These are phyloP conservation scores for Psittacara wagleri DNA, from an alignment of 2,113 vertebrate genomes.

Conservation along the genomic window DNA sequence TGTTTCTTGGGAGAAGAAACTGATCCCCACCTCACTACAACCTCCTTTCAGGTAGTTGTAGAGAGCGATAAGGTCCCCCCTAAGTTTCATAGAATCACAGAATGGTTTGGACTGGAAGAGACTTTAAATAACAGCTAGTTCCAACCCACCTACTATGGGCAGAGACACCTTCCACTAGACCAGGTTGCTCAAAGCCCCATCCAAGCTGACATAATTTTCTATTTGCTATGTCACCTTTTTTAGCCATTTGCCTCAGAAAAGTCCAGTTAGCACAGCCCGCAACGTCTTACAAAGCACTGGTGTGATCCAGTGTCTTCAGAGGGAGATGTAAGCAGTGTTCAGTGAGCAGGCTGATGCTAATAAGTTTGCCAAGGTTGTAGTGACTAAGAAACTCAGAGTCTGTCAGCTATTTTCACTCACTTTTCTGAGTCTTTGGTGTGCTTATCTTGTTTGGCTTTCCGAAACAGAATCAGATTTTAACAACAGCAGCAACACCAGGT, in stretches of 20 bases:
- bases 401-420: not conserved
- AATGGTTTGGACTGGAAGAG: not conserved
- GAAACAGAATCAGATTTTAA: not conserved
- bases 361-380: not conserved
- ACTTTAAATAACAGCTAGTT: not conserved
- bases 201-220: not conserved
- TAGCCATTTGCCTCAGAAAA: not conserved
- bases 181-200: not conserved
- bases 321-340: not conserved
- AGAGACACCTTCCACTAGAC: not conserved
- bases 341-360: not conserved
- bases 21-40: not conserved
- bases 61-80: not conserved
- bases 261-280: not conserved
- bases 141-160: not conserved
- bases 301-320: not conserved
- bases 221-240: not conserved
- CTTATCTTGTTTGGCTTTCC: not conserved
- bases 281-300: rapidly evolving
- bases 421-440: not conserved
- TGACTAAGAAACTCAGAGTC: not conserved
- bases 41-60: not conserved
- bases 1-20: not conserved
- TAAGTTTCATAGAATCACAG: not conserved
- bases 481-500: not conserved